Evolutionary conservation across 2,113 vertebrate genomes (phyloP).

Genomic region (Bostrychus sinensis): DNA sequence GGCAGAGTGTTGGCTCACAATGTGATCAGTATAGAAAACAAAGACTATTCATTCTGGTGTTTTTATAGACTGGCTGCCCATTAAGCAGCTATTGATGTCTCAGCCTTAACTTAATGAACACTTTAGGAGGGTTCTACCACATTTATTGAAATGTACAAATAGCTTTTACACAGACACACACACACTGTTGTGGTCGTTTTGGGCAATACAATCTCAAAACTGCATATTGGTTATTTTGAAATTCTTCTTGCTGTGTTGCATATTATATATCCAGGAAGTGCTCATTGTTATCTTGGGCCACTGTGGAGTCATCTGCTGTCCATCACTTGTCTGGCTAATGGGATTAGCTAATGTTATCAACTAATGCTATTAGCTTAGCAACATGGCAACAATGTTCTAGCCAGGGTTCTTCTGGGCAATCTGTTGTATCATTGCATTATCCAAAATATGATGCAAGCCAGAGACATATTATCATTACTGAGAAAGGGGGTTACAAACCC

Average conservation of each 20-base stretch:
- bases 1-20: neutral
- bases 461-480: neutral
- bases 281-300: constrained; percentile 14
- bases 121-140: neutral
- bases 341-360: constrained; percentile 22
- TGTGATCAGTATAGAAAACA: constrained; percentile 9
- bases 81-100: neutral
- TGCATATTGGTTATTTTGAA: neutral
- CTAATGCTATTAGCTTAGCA: constrained; percentile 12
- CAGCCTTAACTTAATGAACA: constrained; percentile 5
- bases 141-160: neutral
- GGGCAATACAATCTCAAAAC: neutral
- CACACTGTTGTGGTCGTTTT: neutral
- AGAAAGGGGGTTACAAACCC: neutral
- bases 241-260: neutral
- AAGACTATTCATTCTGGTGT: constrained; percentile 7
- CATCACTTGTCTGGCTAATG: constrained; percentile 19
- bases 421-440: constrained; percentile 7
- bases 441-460: constrained; percentile 1
- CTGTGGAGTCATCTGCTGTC: constrained; percentile 13
- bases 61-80: constrained; percentile 1
- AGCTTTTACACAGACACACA: neutral
- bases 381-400: neutral
- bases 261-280: neutral
- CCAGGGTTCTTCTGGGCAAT: neutral